Evolutionary conservation across 2,888 invertebrate species (phyloP).

Genomic region (Keiferia lycopersicella): DNA sequence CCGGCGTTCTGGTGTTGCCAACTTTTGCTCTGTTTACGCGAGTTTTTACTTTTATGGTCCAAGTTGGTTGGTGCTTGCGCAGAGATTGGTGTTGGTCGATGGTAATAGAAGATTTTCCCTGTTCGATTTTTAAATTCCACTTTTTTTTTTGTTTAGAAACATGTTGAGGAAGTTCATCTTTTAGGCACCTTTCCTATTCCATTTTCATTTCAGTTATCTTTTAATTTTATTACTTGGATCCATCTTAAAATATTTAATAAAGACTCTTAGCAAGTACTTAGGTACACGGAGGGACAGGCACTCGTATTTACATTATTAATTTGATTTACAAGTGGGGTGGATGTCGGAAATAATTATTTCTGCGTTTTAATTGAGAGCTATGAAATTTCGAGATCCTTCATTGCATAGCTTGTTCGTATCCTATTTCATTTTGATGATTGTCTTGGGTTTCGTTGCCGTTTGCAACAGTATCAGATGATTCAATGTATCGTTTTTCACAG

Average conservation of each 20-base stretch:
- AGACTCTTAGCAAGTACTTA: conserved; percentile 41
- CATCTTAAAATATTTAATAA: conserved; percentile 52
- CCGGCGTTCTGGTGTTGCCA: conserved; percentile 33
- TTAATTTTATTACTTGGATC: conserved; percentile 26
- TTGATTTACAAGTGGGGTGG: conserved; percentile 75
- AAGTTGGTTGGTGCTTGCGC: conserved; percentile 37
- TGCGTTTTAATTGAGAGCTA: conserved; percentile 76
- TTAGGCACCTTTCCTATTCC: not conserved
- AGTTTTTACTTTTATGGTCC: conserved; percentile 39
- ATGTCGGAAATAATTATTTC: conserved; percentile 72
- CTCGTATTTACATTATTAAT: conserved; percentile 72
- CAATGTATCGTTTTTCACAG: not conserved
- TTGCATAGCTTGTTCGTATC: conserved; percentile 35
- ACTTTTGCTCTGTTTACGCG: conserved; percentile 20
- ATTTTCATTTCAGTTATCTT: conserved; percentile 15
- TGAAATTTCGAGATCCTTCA: conserved; percentile 71
- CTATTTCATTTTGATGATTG: conserved; percentile 19
- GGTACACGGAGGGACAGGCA: conserved; percentile 51
- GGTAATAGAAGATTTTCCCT: not conserved
- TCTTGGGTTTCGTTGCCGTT: conserved; percentile 8
- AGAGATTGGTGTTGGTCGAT: conserved; percentile 1
- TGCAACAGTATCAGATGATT: conserved; percentile 7
- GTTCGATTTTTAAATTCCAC: not conserved
- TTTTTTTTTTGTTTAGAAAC: not conserved
- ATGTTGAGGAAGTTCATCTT: not conserved